Percentiles rank a stretch among this genome's conserved stretches.
These are phyloP conservation scores for Hippolais icterina DNA, from an alignment of 2,113 vertebrate species.

Conservation along the genomic window DNA sequence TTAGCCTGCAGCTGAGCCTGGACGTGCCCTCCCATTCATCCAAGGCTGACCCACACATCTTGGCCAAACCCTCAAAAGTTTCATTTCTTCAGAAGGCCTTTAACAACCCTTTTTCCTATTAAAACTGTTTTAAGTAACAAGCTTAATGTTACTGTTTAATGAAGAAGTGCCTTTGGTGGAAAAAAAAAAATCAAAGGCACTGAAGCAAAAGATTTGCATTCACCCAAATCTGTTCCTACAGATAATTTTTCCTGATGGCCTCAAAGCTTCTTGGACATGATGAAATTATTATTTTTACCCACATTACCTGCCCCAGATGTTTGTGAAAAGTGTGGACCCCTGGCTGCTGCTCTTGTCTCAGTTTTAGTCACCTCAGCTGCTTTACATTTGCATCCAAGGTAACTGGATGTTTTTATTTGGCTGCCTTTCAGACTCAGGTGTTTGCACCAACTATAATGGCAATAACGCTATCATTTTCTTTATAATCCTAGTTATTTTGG, in stretches of 20 bases:
- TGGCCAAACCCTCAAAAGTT: not conserved
- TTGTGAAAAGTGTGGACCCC: not conserved
- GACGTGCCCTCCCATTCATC: not conserved
- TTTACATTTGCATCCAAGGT: not conserved
- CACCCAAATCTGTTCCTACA: not conserved
- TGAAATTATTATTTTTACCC: not conserved
- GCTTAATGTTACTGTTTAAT: not conserved
- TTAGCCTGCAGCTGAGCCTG: not conserved
- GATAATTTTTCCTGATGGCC: not conserved
- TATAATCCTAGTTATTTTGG: not conserved
- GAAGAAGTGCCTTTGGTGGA: not conserved
- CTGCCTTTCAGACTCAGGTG: not conserved
- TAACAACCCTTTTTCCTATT: not conserved
- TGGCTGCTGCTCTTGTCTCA: not conserved
- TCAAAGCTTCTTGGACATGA: not conserved
- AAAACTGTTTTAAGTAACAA: not conserved
- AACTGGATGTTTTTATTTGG: not conserved
- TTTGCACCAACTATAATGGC: not conserved
- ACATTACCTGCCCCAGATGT: accelerated
- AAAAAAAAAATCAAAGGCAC: not conserved
- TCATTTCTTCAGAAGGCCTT: not conserved
- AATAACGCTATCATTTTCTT: not conserved
- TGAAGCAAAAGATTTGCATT: not conserved
- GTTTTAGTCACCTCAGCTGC: not conserved
- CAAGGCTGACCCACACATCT: not conserved